Base-by-base conservation (phyloP, 2,888 invertebrate genomes). In the Scaptomyza reducta region DNA sequence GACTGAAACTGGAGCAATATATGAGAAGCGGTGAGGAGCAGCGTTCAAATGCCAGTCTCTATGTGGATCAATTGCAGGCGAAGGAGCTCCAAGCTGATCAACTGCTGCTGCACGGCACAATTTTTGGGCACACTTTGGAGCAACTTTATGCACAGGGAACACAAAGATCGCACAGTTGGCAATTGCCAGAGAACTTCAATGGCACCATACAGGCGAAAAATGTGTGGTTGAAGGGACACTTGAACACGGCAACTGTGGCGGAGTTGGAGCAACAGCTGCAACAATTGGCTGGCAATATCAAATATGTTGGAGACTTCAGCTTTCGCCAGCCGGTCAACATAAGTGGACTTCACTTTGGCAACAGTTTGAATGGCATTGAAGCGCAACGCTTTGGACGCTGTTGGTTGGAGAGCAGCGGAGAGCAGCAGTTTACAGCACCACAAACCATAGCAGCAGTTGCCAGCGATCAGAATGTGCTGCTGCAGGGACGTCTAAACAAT, bases 331-430 rank as follows among this genome's bases (percentile, higher is more conserved):
- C 87, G 4, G 84, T 92, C 25, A 79, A 81, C 40, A 82, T 93
- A 5, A 89, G 91, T 41, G 90, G 91, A 14, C 79, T 93, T 4
- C 89, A 87, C 55, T 93, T 93, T 77, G 74, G 79, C 13, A 87
- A 89, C 9, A 80, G 83, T 16, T 83, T 93, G 5, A 93, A 93
- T 75, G 92, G 90, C 16, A 90, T 93, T 38, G 71, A 82, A 0
- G 86, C 89, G 1, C 58, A 81, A 0, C 83, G 92, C 18, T 93
- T 93, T 74, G 92, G 92, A 3, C 74, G 80, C 9, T 89, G 89
- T 64, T 92, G 92, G 92, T 73, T 92, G 2, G 87, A 92, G 50
- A 89, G 79, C 22, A 79, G 75, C 40, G 89, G 87, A 0, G 87
- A 89, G 18, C 92, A 92, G 71, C 60, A 60, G 3, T 91, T 92